Base-by-base conservation (phyloP, 2,888 invertebrate genomes). In the Lordiphosa fenestrarum region DNA sequence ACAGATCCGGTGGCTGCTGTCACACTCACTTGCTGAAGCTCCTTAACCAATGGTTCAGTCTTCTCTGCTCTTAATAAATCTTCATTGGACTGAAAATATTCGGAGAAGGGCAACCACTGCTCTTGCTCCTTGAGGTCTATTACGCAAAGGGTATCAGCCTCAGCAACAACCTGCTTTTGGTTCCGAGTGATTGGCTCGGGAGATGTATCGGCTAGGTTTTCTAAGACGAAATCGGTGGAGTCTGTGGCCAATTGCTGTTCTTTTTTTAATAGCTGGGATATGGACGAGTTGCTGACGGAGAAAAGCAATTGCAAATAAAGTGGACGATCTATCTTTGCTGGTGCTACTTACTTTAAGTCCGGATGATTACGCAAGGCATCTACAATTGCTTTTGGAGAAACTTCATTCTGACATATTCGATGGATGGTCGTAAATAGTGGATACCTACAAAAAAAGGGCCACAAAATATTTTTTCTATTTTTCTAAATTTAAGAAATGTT, bases 371-470 rank as follows among this genome's bases (percentile, higher is more conserved):
- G 66, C 12, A 81, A 41, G 0, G 46, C 67, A 6, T 81, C 61
- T 2, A 95, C 93, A 49, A 90, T 89, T 0, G 96, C 93, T 72
- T 93, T 92, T 71, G 96, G 88, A 84, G 94, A 47, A 2, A 71
- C 44, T 19, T 81, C 93, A 55, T 95, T 95, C 52, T 92, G 92
- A 89, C 98, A 98, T 86, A 99, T 98, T 86, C 93, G 93, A 90
- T 97, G 96, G 71, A 99, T 95, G 19, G 97, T 95, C 21, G 96
- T 96, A 90, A 99, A 98, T 41, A 99, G 90, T 0, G 99, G 19
- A 19, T 19, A 19, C 19, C 19, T 19, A 19, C 19, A 3, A 3
- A 19, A 19, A 19, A 4, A 19, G 0, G 19, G 19, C 19, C 19
- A 19, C 15, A 19, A 19, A 19, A 3, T 3, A 19, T 19, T 19